These are phyloP conservation scores for Bos taurus DNA, from an alignment of 2,113 vertebrate genomes.

Conservation along the genomic window DNA sequence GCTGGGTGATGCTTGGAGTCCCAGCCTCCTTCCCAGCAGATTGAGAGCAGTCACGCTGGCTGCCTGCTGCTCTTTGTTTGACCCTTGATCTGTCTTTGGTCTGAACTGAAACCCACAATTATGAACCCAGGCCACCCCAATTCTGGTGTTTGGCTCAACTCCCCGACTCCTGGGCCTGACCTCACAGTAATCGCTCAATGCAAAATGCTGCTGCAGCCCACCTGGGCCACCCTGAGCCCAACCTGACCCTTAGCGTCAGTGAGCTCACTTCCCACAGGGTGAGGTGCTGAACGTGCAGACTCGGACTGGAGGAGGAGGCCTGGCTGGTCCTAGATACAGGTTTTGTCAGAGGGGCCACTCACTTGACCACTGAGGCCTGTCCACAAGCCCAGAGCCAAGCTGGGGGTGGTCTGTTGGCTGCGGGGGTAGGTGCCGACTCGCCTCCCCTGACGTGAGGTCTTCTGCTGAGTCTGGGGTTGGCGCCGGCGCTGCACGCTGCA, in stretches of 20 bases:
- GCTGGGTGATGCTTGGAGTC: not conserved
- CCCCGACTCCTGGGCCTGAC: not conserved
- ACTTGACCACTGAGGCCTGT: slow-evolving; percentile 16
- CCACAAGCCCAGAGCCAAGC: not conserved
- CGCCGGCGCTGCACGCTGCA: not conserved
- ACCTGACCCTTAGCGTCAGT: not conserved
- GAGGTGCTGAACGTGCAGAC: rapidly evolving
- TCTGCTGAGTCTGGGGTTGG: not conserved
- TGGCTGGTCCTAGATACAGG: not conserved
- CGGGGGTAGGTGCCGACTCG: not conserved
- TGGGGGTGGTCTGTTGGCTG: not conserved
- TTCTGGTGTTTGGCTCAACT: not conserved
- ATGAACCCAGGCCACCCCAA: not conserved
- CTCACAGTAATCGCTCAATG: not conserved
- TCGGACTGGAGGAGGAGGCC: rapidly evolving
- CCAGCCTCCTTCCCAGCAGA: not conserved
- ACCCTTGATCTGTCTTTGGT: not conserved
- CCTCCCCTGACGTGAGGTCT: not conserved
- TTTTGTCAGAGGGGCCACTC: not conserved
- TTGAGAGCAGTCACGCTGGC: not conserved
- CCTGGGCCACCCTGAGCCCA: not conserved
- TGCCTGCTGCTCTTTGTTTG: not conserved
- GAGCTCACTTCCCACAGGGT: not conserved
- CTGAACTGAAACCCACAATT: not conserved
- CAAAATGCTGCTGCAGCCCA: not conserved